phyloP scores from a whole-genome alignment of 2,888 invertebrate genomes.

The Tipula helvola region DNA sequence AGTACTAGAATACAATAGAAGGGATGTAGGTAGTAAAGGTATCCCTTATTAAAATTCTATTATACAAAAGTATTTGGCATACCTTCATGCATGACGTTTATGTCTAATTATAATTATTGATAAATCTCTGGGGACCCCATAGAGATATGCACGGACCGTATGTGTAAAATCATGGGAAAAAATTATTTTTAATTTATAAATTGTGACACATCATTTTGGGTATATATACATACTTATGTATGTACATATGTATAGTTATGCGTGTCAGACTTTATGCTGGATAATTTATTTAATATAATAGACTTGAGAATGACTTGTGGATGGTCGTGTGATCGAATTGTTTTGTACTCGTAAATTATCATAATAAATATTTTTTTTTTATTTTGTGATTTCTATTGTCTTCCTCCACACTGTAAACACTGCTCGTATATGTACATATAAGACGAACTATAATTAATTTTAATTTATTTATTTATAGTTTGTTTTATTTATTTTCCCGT shows the following conservation, averaged over 20 bases:
- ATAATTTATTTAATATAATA: background rate
- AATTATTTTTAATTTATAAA: background rate
- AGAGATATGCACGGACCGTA: background rate
- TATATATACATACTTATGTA: background rate
- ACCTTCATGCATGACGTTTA: background rate
- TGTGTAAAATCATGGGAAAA: background rate
- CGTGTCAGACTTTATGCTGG: background rate
- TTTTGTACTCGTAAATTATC: background rate
- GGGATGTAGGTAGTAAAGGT: background rate
- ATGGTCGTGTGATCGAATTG: background rate
- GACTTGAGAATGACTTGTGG: background rate
- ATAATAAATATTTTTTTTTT: background rate
- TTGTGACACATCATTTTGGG: background rate
- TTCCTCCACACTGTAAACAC: background rate
- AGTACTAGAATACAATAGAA: background rate
- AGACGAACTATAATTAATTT: background rate
- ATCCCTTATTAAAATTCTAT: background rate
- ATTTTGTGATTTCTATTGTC: background rate
- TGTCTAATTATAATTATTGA: background rate
- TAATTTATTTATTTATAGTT: background rate
- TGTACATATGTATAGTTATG: background rate
- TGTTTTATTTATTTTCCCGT: background rate
- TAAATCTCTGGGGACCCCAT: background rate
- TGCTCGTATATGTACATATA: background rate
- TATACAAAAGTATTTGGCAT: background rate